These are phyloP conservation scores for Lophura swinhoii DNA, from an alignment of 2,797 vertebrate genomes.

Conservation along the genomic window DNA sequence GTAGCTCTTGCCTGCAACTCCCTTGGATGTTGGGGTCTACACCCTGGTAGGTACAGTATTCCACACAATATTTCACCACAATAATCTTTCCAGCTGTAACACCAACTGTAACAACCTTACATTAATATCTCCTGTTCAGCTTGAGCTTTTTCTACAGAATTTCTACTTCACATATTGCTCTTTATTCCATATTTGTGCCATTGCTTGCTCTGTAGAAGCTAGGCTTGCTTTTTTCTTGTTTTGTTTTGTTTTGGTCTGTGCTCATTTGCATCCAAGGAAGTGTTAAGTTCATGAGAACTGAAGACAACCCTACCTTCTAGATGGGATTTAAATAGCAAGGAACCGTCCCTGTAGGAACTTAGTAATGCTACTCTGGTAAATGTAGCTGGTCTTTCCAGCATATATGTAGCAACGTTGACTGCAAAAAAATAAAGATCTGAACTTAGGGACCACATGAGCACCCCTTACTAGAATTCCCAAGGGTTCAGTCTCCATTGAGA, in stretches of 20 bases:
- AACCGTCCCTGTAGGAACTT: neutral
- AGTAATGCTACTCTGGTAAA: neutral
- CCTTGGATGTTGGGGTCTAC: neutral
- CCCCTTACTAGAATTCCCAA: neutral
- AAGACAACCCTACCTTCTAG: neutral
- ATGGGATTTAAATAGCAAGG: neutral
- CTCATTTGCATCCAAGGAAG: neutral
- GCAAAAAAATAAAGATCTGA: neutral
- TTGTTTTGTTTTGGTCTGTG: neutral
- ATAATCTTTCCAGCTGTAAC: too few relatives aligned
- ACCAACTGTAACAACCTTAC: neutral
- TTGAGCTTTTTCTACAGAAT: neutral
- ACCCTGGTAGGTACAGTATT: neutral
- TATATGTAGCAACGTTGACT: neutral
- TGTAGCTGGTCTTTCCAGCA: neutral
- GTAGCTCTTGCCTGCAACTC: neutral
- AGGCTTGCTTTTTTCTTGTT: neutral
- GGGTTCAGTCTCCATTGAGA: neutral
- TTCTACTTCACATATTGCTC: neutral
- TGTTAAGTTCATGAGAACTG: neutral
- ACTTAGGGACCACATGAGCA: neutral
- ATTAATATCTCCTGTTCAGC: neutral
- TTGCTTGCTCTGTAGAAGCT: neutral
- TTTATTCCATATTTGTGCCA: neutral
- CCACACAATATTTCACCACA: neutral